Evolutionary conservation across 2,113 vertebrate species (phyloP), one percentile per base, ranked within the genome.

Genomic region (Nothoprocta perdicaria): DNA sequence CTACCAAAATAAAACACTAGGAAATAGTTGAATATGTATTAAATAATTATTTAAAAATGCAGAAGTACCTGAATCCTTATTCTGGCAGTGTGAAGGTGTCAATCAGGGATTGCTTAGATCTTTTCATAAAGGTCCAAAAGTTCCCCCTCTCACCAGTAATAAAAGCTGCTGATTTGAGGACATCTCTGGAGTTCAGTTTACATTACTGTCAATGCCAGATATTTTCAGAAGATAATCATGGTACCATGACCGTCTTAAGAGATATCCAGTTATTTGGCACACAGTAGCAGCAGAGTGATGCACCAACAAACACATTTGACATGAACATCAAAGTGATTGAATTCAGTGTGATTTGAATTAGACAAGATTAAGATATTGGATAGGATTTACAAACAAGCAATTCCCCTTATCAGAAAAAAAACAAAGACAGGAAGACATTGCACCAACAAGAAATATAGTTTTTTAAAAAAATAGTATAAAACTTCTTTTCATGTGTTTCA

Each of bases 31-130:
- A n/a, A 67, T 52, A 41, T 46, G 6, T 4, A 5, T 31, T 50
- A 6, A 5, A 5, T 0, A 0, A 53, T 22, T 33, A 48, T 55
- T 76, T 81, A 74, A 33, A 81, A 90, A 81, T 31, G 11, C 15
- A 41, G 40, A 48, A 45, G 48, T 35, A 50, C 5, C 12, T 40
- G 57, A 58, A 33, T 8, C 41, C 21, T 10, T 62, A 15, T 9
- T 80, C 71, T 46, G 23, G 24, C 18, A 38, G 35, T 31, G 10
- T 66, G 68, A 63, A 38, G 10, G 4, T 71, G 41, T 18, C 12
- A 71, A 40, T 4, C 21, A 13, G 52, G 35, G 3, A 6, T 10
- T 71, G 41, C 29, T 57, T 68, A 26, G 8, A 61, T 11, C 16
- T n/a, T 62, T 77, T 90, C 45, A 67, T 35, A 85, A 74, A 27